Evolutionary conservation across 2,797 vertebrate species (phyloP).

Genomic region (Lophotriccus pileatus): DNA sequence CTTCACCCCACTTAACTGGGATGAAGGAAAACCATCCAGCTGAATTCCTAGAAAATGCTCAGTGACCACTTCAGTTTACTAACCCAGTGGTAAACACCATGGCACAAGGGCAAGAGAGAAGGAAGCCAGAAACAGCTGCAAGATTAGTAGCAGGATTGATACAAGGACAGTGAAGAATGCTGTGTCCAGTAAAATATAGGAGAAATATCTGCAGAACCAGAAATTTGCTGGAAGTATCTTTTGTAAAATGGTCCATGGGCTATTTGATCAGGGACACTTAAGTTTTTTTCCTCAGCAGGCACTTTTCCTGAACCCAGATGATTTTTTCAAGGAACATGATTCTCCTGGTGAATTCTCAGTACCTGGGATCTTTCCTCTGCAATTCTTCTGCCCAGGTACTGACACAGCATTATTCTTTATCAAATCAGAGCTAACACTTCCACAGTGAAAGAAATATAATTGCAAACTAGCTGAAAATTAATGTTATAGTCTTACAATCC

Average conservation of each 20-base stretch:
- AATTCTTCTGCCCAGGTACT: not conserved
- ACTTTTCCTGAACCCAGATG: not conserved
- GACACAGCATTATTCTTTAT: conserved; percentile 47
- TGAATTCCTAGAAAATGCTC: not conserved
- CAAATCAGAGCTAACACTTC: conserved; percentile 27
- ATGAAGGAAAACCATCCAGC: not conserved
- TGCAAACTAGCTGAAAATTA: conserved; percentile 52
- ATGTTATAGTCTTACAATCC: conserved; percentile 51
- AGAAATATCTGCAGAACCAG: not conserved
- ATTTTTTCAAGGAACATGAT: not conserved
- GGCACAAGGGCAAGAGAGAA: not conserved
- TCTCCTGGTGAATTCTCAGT: not conserved
- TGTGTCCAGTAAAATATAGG: not conserved
- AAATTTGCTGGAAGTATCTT: not conserved
- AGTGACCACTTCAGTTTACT: not conserved
- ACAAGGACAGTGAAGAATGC: not conserved
- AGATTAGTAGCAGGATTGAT: not conserved
- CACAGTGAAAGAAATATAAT: conserved; percentile 41
- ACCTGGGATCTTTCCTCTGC: not conserved
- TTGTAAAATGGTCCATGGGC: not conserved
- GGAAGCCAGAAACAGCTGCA: not conserved
- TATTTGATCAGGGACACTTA: not conserved
- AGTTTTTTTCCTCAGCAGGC: not conserved
- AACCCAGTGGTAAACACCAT: not conserved
- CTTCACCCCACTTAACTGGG: not conserved